Conservation (phyloP, 2,113 vertebrate species). For the Haplochromis burtoni region DNA sequence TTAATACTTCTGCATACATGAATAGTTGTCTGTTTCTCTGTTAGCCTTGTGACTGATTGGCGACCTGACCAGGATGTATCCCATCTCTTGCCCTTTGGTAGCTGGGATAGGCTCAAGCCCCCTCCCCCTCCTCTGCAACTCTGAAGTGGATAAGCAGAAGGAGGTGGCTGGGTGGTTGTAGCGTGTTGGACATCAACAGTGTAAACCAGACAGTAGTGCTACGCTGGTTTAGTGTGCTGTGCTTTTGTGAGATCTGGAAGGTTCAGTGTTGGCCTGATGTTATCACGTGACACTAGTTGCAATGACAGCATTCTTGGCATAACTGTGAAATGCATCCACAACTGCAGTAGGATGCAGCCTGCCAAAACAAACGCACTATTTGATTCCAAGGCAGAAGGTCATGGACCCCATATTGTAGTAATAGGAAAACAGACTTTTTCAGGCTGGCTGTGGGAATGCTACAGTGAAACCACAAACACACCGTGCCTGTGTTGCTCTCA, state of each 20-base stretch:
- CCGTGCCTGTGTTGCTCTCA: neutral
- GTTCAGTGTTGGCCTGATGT: neutral
- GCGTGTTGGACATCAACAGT: neutral
- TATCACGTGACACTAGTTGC: neutral
- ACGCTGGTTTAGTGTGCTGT: neutral
- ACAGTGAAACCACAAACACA: neutral
- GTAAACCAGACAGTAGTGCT: neutral
- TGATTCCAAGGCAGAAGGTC: neutral
- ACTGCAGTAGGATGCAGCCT: neutral
- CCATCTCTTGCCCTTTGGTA: neutral
- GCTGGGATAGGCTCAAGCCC: neutral
- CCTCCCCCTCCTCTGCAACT: neutral
- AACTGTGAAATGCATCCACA: neutral
- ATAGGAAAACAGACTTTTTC: neutral
- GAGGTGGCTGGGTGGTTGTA: neutral
- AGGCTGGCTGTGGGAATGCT: conserved; percentile 15
- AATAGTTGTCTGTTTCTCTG: neutral
- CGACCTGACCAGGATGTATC: neutral
- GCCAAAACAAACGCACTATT: neutral
- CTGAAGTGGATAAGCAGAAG: neutral
- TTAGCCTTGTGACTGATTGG: neutral
- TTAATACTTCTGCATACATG: neutral
- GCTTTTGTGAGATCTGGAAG: neutral
- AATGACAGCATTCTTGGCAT: conserved; percentile 5
- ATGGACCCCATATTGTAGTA: neutral